Percentiles rank a stretch among this genome's conserved stretches.
Conservation (phyloP, 2,797 vertebrate species). For the Podarcis siculus region DNA sequence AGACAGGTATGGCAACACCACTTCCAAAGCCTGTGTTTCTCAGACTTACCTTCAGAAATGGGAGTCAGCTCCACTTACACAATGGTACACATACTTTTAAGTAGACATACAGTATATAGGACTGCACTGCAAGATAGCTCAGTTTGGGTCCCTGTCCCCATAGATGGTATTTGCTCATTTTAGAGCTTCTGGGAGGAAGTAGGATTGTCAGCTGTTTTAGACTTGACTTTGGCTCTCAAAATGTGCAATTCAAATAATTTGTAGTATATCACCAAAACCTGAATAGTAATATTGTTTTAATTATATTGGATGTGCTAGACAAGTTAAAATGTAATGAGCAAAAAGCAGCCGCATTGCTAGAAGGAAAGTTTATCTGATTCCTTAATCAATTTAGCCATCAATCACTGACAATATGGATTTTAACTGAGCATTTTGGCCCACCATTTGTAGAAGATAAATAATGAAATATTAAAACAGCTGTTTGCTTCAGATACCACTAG, state of each 20-base stretch:
- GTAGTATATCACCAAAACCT: not conserved
- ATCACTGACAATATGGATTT: constrained; percentile 16
- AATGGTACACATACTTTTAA: not conserved
- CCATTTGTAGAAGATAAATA: not conserved
- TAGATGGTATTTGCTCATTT: not conserved
- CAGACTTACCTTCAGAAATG: no score
- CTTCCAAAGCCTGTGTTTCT: no score
- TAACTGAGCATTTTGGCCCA: not conserved
- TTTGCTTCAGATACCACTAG: not conserved
- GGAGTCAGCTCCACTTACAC: no score
- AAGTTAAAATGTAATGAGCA: not conserved
- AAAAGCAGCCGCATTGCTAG: not conserved
- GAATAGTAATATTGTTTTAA: not conserved
- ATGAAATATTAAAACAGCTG: not conserved
- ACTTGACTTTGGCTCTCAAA: not conserved
- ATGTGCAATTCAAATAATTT: not conserved
- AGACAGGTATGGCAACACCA: no score
- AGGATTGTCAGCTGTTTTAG: not conserved
- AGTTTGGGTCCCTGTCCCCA: not conserved
- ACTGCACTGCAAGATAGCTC: not conserved
- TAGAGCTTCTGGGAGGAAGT: not conserved
- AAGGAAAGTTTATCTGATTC: not conserved
- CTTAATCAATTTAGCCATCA: not conserved
- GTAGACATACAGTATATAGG: not conserved
- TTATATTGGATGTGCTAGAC: not conserved